Conservation (phyloP, 2,797 vertebrate genomes). For the Microctenopoma steveboyesi region DNA sequence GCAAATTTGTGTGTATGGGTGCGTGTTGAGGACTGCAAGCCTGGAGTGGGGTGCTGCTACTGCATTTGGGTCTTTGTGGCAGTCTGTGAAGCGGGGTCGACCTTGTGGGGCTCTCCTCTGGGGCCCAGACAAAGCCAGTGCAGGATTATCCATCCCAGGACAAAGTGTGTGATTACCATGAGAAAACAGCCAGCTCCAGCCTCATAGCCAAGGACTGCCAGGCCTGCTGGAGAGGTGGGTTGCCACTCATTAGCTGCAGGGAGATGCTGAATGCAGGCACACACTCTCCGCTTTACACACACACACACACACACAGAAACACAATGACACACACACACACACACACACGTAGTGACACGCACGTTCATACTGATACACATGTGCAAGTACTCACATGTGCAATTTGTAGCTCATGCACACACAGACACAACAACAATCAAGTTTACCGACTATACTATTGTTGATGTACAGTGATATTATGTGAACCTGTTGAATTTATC, state of each 20-base stretch:
- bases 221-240: slow-evolving; percentile 83
- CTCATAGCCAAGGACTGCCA: slow-evolving; percentile 74
- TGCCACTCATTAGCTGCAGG: slow-evolving; percentile 83
- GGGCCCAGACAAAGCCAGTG: slow-evolving; percentile 83
- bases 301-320: slow-evolving; percentile 48
- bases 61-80: slow-evolving; percentile 82
- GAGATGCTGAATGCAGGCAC: slow-evolving; percentile 76
- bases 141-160: slow-evolving; percentile 85
- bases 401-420: slow-evolving; percentile 32
- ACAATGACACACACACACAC: slow-evolving; percentile 54
- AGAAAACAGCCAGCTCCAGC: slow-evolving; percentile 83
- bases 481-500: neutral
- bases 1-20: slow-evolving; percentile 71
- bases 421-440: neutral
- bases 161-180: slow-evolving; percentile 89
- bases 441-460: neutral
- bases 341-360: slow-evolving; percentile 55
- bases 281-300: slow-evolving; percentile 61
- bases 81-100: slow-evolving; percentile 80
- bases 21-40: slow-evolving; percentile 74
- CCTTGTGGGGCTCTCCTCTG: slow-evolving; percentile 84
- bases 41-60: slow-evolving; percentile 78
- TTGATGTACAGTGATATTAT: neutral
- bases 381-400: slow-evolving; percentile 11
- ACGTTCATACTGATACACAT: slow-evolving; percentile 66